Percentiles rank a stretch among this genome's conserved stretches.
Conservation (phyloP, 2,888 invertebrate species). For the Salticus scenicus region DNA sequence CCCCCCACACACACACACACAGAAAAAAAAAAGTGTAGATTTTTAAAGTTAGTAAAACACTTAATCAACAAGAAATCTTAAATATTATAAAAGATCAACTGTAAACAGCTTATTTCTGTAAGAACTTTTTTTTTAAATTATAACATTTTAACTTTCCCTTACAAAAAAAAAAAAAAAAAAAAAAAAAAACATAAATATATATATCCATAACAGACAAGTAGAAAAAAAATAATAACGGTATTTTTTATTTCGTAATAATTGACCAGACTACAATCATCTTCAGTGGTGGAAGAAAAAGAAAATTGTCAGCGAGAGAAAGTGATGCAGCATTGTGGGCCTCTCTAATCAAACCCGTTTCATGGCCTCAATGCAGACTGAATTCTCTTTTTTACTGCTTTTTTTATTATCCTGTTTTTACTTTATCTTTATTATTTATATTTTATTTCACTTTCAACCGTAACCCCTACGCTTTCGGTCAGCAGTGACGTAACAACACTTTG, state of each 20-base stretch:
- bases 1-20: too few species aligned
- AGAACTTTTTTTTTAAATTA: too few species aligned
- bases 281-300: neutral
- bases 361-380: slow-evolving; percentile 18
- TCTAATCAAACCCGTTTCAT: neutral
- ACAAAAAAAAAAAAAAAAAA: too few species aligned
- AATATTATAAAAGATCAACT: too few species aligned
- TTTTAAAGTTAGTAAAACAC: too few species aligned
- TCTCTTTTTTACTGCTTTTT: neutral
- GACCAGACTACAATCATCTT: slow-evolving; percentile 28
- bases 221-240: neutral
- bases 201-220: too few species aligned
- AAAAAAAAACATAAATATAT: too few species aligned
- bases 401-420: neutral
- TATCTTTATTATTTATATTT: neutral
- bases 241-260: slow-evolving; percentile 20
- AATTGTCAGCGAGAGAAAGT: slow-evolving; percentile 5
- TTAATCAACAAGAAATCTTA: too few species aligned
- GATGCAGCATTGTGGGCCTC: slow-evolving; percentile 12
- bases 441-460: neutral
- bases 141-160: too few species aligned
- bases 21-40: too few species aligned
- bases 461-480: neutral
- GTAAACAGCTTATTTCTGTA: too few species aligned
- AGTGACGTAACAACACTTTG: slow-evolving; percentile 10